Percentiles rank a stretch among this genome's conserved stretches.
phyloP scores from a whole-genome alignment of 2,113 vertebrate species.

The Hassar affinis region DNA sequence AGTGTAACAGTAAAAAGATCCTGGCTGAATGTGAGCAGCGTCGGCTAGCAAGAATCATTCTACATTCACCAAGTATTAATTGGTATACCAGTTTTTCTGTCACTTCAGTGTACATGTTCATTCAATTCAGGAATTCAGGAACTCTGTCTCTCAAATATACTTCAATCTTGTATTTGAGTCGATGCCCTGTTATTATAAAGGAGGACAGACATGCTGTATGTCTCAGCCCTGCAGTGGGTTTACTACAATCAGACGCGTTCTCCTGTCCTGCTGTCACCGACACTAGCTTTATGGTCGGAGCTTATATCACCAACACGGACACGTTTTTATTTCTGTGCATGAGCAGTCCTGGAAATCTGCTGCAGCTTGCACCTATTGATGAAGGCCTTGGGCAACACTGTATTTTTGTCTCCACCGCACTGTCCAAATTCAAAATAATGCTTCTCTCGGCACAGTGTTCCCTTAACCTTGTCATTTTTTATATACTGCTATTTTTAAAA shows the following conservation, averaged over 20 bases:
- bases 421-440: constrained; percentile 25
- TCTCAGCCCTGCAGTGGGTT: neutral
- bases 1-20: no score
- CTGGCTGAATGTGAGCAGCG: no score
- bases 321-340: neutral
- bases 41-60: no score
- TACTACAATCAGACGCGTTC: no score
- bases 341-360: neutral
- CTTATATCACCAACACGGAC: neutral
- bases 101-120: no score
- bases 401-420: constrained; percentile 10
- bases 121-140: no score
- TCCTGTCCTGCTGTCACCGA: neutral
- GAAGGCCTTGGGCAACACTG: constrained; percentile 9
- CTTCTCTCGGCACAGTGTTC: constrained; percentile 13
- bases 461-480: constrained; percentile 22
- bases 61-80: no score
- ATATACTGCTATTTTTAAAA: constrained; percentile 26
- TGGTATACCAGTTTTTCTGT: no score
- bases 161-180: no score
- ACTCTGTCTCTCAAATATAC: no score
- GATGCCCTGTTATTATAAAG: neutral
- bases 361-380: neutral
- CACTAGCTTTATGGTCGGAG: neutral
- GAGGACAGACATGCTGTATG: neutral